These are phyloP conservation scores for Sitobion miscanthi DNA, from an alignment of 1,140 invertebrate genomes.

Conservation along the genomic window DNA sequence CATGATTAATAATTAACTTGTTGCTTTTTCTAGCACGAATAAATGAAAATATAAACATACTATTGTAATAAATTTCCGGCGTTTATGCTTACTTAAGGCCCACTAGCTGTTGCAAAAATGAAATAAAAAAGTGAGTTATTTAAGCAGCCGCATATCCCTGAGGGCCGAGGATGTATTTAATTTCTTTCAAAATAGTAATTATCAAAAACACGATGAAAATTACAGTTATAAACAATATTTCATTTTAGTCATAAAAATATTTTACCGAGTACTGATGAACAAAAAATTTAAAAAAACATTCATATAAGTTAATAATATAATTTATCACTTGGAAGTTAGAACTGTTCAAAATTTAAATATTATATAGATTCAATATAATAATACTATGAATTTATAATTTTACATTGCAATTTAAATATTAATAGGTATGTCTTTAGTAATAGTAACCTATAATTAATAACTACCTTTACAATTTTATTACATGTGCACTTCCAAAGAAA, in stretches of 20 bases:
- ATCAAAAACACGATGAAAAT: background rate
- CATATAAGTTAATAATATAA: background rate
- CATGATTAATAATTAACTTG: background rate
- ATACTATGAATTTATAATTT: too few species aligned
- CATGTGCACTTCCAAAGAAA: too few species aligned
- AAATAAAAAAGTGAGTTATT: background rate
- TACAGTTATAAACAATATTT: slow-evolving; percentile 15
- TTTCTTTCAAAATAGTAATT: background rate
- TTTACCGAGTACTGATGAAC: background rate
- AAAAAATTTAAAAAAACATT: background rate
- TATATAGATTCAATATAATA: background rate
- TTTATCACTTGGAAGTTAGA: background rate
- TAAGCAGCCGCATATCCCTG: background rate
- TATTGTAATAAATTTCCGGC: background rate
- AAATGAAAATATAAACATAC: background rate
- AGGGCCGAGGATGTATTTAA: background rate
- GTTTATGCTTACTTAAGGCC: background rate
- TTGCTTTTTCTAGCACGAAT: background rate
- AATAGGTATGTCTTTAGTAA: too few species aligned
- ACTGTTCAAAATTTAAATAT: background rate
- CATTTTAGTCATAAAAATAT: background rate
- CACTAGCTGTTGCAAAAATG: background rate
- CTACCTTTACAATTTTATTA: too few species aligned
- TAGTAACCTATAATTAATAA: too few species aligned
- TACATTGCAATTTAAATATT: too few species aligned